Conservation (phyloP, 2,113 vertebrate genomes). For the Grus americana region DNA sequence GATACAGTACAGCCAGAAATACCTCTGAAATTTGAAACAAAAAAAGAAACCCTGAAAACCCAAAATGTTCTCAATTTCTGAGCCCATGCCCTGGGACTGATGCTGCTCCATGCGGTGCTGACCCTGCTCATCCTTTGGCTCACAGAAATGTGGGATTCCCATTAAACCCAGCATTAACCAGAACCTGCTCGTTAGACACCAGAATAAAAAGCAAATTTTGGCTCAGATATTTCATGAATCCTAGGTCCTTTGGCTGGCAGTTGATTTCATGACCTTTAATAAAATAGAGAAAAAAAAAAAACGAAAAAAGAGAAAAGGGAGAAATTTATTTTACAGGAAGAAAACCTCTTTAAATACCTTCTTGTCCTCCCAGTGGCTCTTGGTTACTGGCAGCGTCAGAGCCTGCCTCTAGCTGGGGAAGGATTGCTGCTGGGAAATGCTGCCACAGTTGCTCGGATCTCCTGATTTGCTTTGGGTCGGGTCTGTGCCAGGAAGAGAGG, state of each 20-base stretch:
- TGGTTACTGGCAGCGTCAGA: background rate
- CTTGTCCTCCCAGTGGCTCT: background rate
- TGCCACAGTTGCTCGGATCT: background rate
- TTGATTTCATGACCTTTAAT: background rate
- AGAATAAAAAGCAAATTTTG: background rate
- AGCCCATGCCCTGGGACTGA: background rate
- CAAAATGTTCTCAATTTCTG: background rate
- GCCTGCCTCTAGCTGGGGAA: background rate
- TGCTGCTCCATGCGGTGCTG: background rate
- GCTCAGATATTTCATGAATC: background rate
- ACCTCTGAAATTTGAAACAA: background rate
- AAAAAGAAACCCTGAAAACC: background rate
- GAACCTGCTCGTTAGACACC: background rate
- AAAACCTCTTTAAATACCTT: background rate
- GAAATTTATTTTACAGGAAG: background rate
- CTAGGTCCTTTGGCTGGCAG: background rate
- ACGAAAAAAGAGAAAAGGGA: background rate
- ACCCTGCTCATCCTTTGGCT: background rate
- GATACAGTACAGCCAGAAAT: background rate
- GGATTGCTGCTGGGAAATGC: background rate
- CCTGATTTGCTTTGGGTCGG: background rate
- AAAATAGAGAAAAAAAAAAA: background rate
- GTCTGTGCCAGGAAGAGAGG: background rate
- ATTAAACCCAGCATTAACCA: background rate
- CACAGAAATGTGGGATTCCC: background rate